Conservation (phyloP, 2,888 invertebrate species). For the Gastracanthus pulcherrimus region DNA sequence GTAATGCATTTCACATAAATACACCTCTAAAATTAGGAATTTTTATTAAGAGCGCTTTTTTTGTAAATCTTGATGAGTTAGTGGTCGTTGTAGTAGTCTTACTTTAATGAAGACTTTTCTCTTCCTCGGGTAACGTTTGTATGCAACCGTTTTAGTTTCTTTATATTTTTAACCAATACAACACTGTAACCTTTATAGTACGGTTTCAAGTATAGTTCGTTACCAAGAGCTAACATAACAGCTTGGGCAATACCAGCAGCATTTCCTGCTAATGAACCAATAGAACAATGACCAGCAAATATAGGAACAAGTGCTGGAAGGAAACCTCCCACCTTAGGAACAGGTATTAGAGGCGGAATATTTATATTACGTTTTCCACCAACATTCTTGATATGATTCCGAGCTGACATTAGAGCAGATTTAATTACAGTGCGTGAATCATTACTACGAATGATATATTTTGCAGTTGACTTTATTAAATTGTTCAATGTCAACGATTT, state of each 20-base stretch:
- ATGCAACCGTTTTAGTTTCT: background rate
- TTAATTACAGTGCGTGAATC: too few relatives aligned
- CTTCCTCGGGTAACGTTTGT: too few relatives aligned
- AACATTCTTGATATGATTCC: too few relatives aligned
- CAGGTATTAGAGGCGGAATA: too few relatives aligned
- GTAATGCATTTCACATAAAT: conserved; percentile 65
- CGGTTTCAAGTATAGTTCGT: conserved; percentile 57
- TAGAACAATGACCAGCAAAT: conserved; percentile 62
- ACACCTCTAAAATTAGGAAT: too few relatives aligned
- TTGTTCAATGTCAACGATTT: too few relatives aligned
- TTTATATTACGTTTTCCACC: too few relatives aligned
- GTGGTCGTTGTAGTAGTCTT: conserved; percentile 59
- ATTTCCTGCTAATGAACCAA: conserved; percentile 70
- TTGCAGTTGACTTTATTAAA: too few relatives aligned
- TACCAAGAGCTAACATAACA: conserved; percentile 67
- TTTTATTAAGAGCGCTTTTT: conserved; percentile 66
- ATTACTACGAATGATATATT: too few relatives aligned
- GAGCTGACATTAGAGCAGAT: too few relatives aligned
- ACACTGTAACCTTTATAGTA: background rate
- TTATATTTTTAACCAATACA: background rate
- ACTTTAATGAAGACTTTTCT: conserved; percentile 60
- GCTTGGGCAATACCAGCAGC: conserved; percentile 70
- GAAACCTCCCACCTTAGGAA: too few relatives aligned
- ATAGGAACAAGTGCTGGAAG: conserved; percentile 62
- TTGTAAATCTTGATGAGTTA: conserved; percentile 64